Evolutionary conservation across 2,113 vertebrate genomes (phyloP).

Genomic region (Dolichallabes microphthalmus): DNA sequence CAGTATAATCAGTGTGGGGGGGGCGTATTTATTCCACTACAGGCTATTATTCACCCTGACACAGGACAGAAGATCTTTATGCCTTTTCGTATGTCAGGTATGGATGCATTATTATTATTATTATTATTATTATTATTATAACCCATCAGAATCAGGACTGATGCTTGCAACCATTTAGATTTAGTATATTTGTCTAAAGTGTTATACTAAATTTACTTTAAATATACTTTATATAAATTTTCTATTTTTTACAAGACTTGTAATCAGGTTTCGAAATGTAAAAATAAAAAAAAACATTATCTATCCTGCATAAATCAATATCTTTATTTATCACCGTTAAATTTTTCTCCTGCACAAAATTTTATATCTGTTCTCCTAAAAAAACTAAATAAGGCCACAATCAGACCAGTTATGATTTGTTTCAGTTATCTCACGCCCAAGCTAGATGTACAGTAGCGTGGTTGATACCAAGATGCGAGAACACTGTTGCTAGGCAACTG

Average conservation of each 20-base stretch:
- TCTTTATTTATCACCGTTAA: neutral
- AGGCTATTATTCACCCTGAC: conserved; percentile 98
- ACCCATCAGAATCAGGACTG: neutral
- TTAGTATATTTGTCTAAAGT: neutral
- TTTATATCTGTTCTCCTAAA: neutral
- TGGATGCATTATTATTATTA: neutral
- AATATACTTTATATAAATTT: neutral
- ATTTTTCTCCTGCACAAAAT: neutral
- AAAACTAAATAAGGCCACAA: neutral
- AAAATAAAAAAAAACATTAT: neutral
- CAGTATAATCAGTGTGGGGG: neutral
- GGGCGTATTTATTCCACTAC: conserved; percentile 63
- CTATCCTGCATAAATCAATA: neutral
- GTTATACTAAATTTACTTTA: too few species aligned
- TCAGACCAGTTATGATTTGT: neutral
- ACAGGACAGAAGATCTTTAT: conserved; percentile 99
- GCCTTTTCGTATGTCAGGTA: conserved; percentile 99
- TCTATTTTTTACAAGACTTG: neutral
- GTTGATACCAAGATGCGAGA: neutral
- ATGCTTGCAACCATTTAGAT: neutral
- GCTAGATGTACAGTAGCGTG: neutral
- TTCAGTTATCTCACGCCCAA: neutral
- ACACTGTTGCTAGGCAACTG: conserved; percentile 22
- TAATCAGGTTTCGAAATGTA: neutral
- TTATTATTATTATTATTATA: neutral